Percentiles rank a stretch among this genome's conserved stretches.
phyloP scores from a whole-genome alignment of 2,113 vertebrate species.

The Anseranas semipalmata region DNA sequence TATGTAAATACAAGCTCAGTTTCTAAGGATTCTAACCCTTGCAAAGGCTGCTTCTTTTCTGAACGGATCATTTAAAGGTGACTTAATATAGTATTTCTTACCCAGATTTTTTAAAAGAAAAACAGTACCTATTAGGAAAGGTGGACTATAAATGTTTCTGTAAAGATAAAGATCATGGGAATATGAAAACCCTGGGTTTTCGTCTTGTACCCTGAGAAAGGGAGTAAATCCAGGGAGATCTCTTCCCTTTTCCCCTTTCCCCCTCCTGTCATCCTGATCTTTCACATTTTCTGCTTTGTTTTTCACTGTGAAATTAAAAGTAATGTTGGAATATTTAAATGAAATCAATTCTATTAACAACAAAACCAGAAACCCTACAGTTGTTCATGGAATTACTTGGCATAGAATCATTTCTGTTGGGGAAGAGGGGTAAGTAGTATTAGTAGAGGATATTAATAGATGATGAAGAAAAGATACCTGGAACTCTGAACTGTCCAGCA shows the following conservation, averaged over 20 bases:
- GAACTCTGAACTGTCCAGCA: background rate
- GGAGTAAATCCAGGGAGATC: background rate
- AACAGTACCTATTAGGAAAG: background rate
- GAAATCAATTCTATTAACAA: background rate
- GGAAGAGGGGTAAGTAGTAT: background rate
- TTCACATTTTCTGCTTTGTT: background rate
- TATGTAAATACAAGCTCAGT: background rate
- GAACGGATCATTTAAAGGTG: background rate
- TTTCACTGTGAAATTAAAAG: background rate
- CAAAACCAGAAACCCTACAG: background rate
- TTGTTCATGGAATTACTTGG: background rate
- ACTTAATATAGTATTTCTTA: background rate
- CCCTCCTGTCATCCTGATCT: background rate
- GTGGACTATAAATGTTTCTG: background rate
- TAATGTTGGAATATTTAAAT: background rate
- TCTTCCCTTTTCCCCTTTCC: background rate
- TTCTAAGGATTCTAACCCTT: background rate
- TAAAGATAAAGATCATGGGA: background rate
- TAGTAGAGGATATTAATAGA: background rate
- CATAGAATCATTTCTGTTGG: background rate
- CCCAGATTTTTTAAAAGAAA: background rate
- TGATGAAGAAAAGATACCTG: background rate
- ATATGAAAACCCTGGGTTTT: background rate
- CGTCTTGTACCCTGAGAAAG: background rate
- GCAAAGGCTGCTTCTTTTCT: background rate